These are phyloP conservation scores for Cynoglossus semilaevis DNA, from an alignment of 2,113 vertebrate genomes.

Conservation along the genomic window DNA sequence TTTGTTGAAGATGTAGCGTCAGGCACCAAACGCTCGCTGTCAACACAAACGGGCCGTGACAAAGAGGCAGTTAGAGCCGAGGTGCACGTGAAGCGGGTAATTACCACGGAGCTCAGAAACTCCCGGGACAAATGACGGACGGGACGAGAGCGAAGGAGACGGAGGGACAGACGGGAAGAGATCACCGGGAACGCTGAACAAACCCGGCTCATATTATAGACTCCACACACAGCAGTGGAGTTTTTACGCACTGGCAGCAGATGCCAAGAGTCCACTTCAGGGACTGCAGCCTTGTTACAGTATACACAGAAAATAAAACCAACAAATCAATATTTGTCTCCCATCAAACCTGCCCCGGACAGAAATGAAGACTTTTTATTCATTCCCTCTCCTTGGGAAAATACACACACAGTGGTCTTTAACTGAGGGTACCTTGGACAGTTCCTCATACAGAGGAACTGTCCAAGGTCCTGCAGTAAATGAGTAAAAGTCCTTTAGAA, in stretches of 20 bases:
- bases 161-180: conserved; percentile 39
- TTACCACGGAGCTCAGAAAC: conserved; percentile 67
- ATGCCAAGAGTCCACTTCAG: conserved; percentile 44
- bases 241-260: conserved; percentile 23
- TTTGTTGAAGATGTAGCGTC: conserved; percentile 61
- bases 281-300: conserved; percentile 37
- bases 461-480: too few species aligned
- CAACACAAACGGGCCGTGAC: conserved; percentile 57
- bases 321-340: conserved; percentile 47
- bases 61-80: conserved; percentile 65
- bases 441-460: too few species aligned
- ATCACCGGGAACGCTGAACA: conserved; percentile 57
- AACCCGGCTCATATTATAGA: conserved; percentile 52
- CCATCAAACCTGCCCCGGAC: conserved; percentile 7
- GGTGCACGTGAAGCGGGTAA: conserved; percentile 74
- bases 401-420: too few species aligned
- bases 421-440: too few species aligned
- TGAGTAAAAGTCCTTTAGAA: too few species aligned
- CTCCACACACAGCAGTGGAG: conserved; percentile 30
- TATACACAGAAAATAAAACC: conserved; percentile 32
- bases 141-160: conserved; percentile 66
- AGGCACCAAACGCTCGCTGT: conserved; percentile 39
- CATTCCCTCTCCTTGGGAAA: neutral
- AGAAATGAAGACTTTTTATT: too few species aligned
- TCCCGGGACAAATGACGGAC: conserved; percentile 64